These are phyloP conservation scores for Lutjanus argentimaculatus DNA, from an alignment of 2,797 vertebrate genomes.

Conservation along the genomic window DNA sequence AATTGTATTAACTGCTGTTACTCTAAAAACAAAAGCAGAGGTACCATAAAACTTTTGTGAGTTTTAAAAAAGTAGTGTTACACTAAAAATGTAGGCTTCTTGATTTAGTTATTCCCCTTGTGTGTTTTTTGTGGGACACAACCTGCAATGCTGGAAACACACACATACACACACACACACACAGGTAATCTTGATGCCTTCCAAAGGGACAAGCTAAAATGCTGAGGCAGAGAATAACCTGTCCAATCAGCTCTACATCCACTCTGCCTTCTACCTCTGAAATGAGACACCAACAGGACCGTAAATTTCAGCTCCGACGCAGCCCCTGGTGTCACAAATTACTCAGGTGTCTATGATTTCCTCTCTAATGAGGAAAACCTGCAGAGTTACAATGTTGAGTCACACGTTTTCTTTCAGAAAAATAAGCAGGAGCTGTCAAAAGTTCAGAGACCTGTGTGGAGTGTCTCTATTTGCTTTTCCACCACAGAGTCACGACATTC, in stretches of 20 bases:
- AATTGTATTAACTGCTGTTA: background rate
- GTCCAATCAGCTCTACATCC: background rate
- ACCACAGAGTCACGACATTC: conserved; percentile 44
- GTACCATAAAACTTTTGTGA: background rate
- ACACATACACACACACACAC: conserved; percentile 36
- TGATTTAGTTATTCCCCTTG: background rate
- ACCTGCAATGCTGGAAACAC: conserved; percentile 4
- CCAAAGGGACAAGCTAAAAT: background rate
- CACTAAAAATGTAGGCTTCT: conserved; percentile 6
- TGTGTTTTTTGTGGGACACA: conserved; percentile 2
- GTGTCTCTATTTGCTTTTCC: conserved; percentile 7
- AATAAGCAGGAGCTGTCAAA: conserved; percentile 3
- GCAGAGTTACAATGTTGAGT: conserved; percentile 11
- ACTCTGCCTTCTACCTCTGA: conserved; percentile 10
- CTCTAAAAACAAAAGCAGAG: conserved; percentile 1
- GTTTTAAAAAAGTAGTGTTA: conserved; percentile 1
- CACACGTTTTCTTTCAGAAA: conserved; percentile 21
- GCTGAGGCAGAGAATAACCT: conserved; percentile 1
- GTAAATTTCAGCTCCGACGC: background rate
- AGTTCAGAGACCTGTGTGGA: conserved; percentile 16
- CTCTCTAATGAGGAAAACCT: conserved; percentile 11
- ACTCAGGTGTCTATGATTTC: conserved; percentile 8
- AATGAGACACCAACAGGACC: conserved; percentile 13
- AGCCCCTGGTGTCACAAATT: conserved; percentile 14
- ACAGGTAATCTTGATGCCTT: background rate